Evolutionary conservation across 2,888 invertebrate species (phyloP), one percentile per base, ranked within the genome.

Genomic region (Molorchus minor): DNA sequence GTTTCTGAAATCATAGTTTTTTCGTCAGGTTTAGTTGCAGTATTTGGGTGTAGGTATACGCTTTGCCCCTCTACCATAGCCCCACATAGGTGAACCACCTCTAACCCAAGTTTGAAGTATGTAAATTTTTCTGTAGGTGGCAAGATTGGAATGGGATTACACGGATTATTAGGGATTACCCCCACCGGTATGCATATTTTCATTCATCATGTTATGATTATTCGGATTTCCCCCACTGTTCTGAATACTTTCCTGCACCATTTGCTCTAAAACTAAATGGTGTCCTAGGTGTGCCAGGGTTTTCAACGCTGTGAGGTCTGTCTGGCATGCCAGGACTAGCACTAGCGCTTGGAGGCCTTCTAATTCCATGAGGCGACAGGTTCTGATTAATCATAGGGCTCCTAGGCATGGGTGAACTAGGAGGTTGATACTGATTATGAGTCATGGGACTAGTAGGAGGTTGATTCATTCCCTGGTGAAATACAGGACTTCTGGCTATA

Each of bases 31-130:
- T 67, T 67, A 15, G 29, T 57, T 21, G 13, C 3, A 5, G 49
- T 38, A 44, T 51, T 66, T 17, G 77, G 75, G 73, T 8, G 75
- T 81, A 70, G 76, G 78, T 51, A 73, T 77, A 66, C 71, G 76
- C 71, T 78, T 83, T 45, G 75, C 81, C 67, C 68, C 83, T 68
- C 76, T 80, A 75, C 77, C 77, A 38, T 77, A 81, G 54, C 82
- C 80, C 88, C 88, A 88, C 81, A 88, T 86, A 0, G 88, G 88
- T 0, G 88, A 84, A 3, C 89, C 89, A 16, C 90, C 90, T 61
- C 85, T 79, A 90, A 71, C 10, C 84, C 91, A 1, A 87, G 81
- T 71, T 86, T 86, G 67, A 84, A 82, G 75, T 86, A 88, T 0
- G 84, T 84, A 72, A 82, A 85, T 41, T 86, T 82, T 0, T 83